phyloP scores from a whole-genome alignment of 2,113 vertebrate genomes.

The Rhinopomastus cyanomelas region DNA sequence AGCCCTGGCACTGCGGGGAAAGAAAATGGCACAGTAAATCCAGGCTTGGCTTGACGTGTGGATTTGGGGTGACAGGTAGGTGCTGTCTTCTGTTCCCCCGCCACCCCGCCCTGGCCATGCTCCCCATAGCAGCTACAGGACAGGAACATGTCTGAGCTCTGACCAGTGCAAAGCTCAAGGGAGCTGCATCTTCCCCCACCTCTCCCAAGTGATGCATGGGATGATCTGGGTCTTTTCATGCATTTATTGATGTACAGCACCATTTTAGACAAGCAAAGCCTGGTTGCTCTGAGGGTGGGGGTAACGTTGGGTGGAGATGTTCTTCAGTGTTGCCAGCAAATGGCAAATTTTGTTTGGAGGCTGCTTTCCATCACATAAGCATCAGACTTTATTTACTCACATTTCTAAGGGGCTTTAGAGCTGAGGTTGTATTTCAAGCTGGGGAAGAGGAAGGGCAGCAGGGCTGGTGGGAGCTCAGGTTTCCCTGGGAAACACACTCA shows the following conservation, averaged over 20 bases:
- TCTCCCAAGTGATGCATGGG: not conserved
- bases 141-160: not conserved
- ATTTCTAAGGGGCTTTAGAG: not conserved
- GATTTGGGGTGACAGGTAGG: not conserved
- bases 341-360: not conserved
- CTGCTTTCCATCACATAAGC: not conserved
- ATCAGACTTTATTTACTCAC: not conserved
- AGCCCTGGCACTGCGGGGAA: not conserved
- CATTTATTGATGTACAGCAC: not conserved
- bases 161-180: not conserved
- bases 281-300: not conserved
- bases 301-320: accelerated
- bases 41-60: not conserved
- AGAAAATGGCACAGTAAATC: not conserved
- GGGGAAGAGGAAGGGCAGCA: not conserved
- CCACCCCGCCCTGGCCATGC: too few relatives aligned
- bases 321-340: accelerated
- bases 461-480: not conserved
- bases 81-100: not conserved
- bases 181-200: not conserved
- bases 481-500: not conserved
- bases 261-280: not conserved
- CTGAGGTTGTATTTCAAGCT: not conserved
- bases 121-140: not conserved
- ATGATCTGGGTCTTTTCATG: too few relatives aligned